Evolutionary conservation across 1,140 invertebrate species (phyloP), one percentile per base, ranked within the genome.

Genomic region (Psilanteris sp.): DNA sequence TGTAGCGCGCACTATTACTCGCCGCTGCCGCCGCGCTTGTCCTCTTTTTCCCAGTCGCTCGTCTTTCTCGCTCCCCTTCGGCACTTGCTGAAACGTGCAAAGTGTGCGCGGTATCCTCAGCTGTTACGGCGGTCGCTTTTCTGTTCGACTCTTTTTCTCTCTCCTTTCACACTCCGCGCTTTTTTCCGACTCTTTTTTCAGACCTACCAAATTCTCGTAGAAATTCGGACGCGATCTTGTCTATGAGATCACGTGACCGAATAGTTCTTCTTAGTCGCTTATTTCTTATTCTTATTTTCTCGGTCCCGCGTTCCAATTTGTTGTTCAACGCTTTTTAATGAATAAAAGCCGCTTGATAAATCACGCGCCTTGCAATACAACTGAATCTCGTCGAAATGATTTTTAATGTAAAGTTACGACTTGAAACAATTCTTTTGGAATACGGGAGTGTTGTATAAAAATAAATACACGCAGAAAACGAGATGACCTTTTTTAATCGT

Each of bases 11-110:
- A 46, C 57, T 64, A 68, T 68, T 68, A 68, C 64, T 59, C 44
- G 26, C 55, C 52, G 67, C 55, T 44, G 67, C 27, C 24, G 16
- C 22, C 16, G 9, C 29, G 9, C 18, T 48, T 15, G 24, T 31
- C 62, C 68, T 57, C 41, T 66, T 54, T 43, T 75, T 59, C 68
- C 79, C 16, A 39, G 11, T 44, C 9, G 34, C 27, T 7, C 52
- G 16, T 77, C 64, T 37, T 32, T 22, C 57, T 54, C 62, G 32
- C 59, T 76, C 72, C 43, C 67, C 61, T 74, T 67, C 54, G 50
- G 36, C 71, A 68, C 71, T 75, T 55, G 72, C 64, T 68, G 57
- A 75, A 75, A 75, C 64, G 72, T 68, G 72, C 62, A 75, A 68
- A 68, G 55, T 67, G 55, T 67, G 55, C 55, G 72, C 71, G 61